phyloP scores from a whole-genome alignment of 2,888 invertebrate genomes.

The Pyrochroa serraticornis region DNA sequence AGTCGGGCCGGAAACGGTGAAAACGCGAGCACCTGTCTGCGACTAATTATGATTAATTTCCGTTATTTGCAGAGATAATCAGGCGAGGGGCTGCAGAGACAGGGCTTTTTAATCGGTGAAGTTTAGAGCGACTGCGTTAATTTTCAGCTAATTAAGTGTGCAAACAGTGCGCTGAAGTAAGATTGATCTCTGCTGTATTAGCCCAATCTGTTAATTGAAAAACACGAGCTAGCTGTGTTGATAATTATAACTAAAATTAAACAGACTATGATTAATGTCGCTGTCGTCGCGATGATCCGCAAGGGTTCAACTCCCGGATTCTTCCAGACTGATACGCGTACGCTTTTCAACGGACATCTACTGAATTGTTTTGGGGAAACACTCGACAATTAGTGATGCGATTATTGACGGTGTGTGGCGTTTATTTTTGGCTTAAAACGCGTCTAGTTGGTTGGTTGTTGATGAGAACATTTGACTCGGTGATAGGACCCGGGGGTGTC shows the following conservation, averaged over 20 bases:
- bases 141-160: constrained; percentile 34
- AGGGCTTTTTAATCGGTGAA: constrained; percentile 30
- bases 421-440: constrained; percentile 22
- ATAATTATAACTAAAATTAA: constrained; percentile 33
- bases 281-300: constrained; percentile 6
- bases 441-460: constrained; percentile 36
- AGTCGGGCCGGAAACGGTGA: no score
- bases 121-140: constrained; percentile 28
- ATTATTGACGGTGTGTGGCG: constrained; percentile 11
- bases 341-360: constrained; percentile 1
- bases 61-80: constrained; percentile 27
- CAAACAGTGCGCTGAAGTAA: constrained; percentile 28
- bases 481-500: constrained; percentile 47
- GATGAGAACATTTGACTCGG: constrained; percentile 48
- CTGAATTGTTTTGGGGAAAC: not conserved
- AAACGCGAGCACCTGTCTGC: constrained; percentile 22
- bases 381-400: constrained; percentile 4
- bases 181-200: constrained; percentile 32
- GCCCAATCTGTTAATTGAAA: constrained; percentile 33
- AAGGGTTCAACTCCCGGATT: constrained; percentile 6
- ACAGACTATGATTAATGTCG: constrained; percentile 29
- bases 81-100: constrained; percentile 21
- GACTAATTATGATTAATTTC: constrained; percentile 28
- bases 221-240: constrained; percentile 28
- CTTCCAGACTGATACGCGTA: constrained; percentile 4